Evolutionary conservation across 37 sponge, comb jelly and placozoan genomes (phyloP).

Genomic region (Dysidea cf. avara): DNA sequence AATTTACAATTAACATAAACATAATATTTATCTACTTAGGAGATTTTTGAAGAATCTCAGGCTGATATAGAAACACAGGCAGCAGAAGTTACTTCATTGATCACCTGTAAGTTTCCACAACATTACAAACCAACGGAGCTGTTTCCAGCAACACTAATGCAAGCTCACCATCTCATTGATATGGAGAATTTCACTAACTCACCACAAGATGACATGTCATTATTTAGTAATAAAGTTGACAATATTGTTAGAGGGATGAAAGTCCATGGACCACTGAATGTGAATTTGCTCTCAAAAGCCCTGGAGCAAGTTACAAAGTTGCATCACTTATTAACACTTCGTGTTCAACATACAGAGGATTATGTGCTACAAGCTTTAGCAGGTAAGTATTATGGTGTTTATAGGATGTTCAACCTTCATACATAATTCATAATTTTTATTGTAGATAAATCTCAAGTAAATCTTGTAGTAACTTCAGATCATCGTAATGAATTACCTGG

Average conservation of each 20-base stretch:
- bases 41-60: too few relatives aligned
- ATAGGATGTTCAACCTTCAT: too few relatives aligned
- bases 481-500: constrained; percentile 46
- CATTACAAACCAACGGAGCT: background rate
- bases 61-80: too few relatives aligned
- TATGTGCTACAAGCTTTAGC: too few relatives aligned
- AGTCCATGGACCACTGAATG: constrained; percentile 75
- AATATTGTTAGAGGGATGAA: constrained; percentile 74
- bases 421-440: too few relatives aligned
- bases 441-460: constrained; percentile 22
- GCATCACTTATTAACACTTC: constrained; percentile 57
- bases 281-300: constrained; percentile 35
- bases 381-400: too few relatives aligned
- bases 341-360: constrained; percentile 31
- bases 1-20: too few relatives aligned
- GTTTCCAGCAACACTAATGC: constrained; percentile 78
- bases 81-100: too few relatives aligned
- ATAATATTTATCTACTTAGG: too few relatives aligned
- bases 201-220: constrained; percentile 23
- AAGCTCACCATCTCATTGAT: constrained; percentile 63
- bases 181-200: constrained; percentile 14
- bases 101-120: too few relatives aligned
- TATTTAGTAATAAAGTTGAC: constrained; percentile 47
- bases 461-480: constrained; percentile 39
- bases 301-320: constrained; percentile 40